A percentile compares a stretch with the other conserved stretches of the same genome.
phyloP scores from a whole-genome alignment of 92 coral and sea anemone species.

The Umimayanthus kanabou region DNA sequence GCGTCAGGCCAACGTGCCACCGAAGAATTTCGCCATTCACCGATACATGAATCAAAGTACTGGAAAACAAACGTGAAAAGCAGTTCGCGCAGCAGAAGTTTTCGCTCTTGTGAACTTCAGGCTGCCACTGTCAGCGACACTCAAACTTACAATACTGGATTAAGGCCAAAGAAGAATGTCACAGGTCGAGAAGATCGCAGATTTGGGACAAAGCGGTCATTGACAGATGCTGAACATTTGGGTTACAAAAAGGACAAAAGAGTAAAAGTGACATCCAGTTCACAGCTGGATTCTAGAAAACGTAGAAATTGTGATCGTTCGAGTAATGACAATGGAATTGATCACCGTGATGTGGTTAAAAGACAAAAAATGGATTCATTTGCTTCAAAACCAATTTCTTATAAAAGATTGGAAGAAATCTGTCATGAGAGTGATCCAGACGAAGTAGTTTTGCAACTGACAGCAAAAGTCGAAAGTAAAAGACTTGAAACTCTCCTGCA shows the following conservation, averaged over 20 bases:
- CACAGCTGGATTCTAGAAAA: slow-evolving; percentile 12
- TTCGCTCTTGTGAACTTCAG: not conserved
- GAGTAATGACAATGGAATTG: not conserved
- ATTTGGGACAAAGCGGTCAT: not conserved
- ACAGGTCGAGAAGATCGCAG: not conserved
- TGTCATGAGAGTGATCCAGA: slow-evolving; percentile 24
- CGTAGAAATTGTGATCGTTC: slow-evolving; percentile 6
- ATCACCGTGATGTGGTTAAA: not conserved
- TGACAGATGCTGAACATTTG: not conserved
- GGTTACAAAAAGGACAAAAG: slow-evolving; percentile 41
- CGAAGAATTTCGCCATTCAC: not conserved
- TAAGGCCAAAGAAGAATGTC: not conserved
- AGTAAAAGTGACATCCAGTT: not conserved
- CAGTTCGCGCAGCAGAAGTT: not conserved
- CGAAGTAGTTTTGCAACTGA: slow-evolving; percentile 16
- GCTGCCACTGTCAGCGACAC: not conserved
- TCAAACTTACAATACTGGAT: not conserved
- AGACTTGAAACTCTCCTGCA: slow-evolving; percentile 21
- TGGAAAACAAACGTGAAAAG: not conserved
- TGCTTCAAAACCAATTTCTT: not conserved
- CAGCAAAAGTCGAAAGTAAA: not conserved
- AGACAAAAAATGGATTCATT: not conserved
- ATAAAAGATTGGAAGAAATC: slow-evolving; percentile 30
- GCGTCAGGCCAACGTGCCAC: not conserved
- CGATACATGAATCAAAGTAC: not conserved